These are phyloP conservation scores for Furcifer pardalis DNA, from an alignment of 2,797 vertebrate species.

Conservation along the genomic window DNA sequence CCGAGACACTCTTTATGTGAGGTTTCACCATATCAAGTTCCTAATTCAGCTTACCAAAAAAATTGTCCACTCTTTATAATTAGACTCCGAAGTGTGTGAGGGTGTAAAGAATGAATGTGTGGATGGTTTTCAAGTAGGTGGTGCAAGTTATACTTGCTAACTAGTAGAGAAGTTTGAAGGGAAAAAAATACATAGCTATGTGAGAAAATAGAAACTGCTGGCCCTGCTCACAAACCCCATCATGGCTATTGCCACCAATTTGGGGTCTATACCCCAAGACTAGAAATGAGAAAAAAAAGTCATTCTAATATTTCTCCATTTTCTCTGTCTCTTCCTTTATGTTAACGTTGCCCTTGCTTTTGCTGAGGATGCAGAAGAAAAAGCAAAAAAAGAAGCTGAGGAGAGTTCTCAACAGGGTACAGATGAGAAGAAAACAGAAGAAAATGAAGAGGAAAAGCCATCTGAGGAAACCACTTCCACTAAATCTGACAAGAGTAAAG, in stretches of 20 bases:
- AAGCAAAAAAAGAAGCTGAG: slow-evolving; percentile 78
- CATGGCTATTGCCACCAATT: neutral
- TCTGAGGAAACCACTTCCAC: slow-evolving; percentile 62
- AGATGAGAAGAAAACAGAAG: slow-evolving; percentile 75
- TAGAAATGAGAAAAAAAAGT: slow-evolving; percentile 24
- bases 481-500: slow-evolving; percentile 66
- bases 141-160: neutral
- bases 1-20: too few relatives aligned
- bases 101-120: neutral
- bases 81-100: neutral
- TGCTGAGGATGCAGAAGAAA: slow-evolving; percentile 84
- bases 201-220: neutral
- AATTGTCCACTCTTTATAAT: neutral
- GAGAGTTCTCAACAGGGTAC: slow-evolving; percentile 76
- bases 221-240: too few relatives aligned
- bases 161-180: too few relatives aligned
- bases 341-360: slow-evolving; percentile 19
- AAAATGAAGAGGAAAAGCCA: slow-evolving; percentile 74
- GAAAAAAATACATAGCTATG: too few relatives aligned
- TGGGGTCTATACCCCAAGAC: neutral
- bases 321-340: slow-evolving; percentile 27
- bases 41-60: neutral
- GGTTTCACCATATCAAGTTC: too few relatives aligned
- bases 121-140: neutral
- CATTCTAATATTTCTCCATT: slow-evolving; percentile 12